phyloP scores from a whole-genome alignment of 2,797 vertebrate species.

The Xenops minutus region DNA sequence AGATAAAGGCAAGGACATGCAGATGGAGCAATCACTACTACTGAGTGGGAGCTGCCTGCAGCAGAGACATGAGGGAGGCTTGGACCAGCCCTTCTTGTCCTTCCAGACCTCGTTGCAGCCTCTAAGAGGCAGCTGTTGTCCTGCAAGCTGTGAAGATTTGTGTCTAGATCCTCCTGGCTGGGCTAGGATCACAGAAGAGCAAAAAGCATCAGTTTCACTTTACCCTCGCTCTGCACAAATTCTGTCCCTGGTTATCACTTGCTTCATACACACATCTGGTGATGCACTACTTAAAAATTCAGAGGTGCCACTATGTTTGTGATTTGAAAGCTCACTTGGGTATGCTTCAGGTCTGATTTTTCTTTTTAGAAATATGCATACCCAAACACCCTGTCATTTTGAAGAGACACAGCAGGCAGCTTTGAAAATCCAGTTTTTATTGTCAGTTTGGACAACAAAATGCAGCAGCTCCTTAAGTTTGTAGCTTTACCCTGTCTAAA shows the following conservation, averaged over 20 bases:
- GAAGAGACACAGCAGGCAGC: background rate
- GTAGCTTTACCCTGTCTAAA: background rate
- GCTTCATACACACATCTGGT: background rate
- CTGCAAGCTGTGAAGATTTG: background rate
- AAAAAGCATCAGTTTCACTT: background rate
- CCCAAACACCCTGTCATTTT: background rate
- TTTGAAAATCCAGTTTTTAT: background rate
- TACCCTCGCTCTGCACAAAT: background rate
- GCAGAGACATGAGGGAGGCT: background rate
- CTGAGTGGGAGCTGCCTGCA: background rate
- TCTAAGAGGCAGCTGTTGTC: background rate
- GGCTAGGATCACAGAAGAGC: background rate
- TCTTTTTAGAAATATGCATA: background rate
- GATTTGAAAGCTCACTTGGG: background rate
- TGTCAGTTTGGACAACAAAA: background rate
- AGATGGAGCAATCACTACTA: background rate
- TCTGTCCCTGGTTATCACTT: background rate
- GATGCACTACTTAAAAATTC: background rate
- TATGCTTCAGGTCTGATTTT: background rate
- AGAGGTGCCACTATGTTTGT: background rate
- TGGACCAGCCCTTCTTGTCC: background rate
- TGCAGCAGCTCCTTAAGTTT: background rate
- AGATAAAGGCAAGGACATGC: background rate
- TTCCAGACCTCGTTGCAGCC: background rate
- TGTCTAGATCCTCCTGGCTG: background rate